These are phyloP conservation scores for Microctonus brassicae DNA, from an alignment of 2,888 invertebrate species.

Conservation along the genomic window DNA sequence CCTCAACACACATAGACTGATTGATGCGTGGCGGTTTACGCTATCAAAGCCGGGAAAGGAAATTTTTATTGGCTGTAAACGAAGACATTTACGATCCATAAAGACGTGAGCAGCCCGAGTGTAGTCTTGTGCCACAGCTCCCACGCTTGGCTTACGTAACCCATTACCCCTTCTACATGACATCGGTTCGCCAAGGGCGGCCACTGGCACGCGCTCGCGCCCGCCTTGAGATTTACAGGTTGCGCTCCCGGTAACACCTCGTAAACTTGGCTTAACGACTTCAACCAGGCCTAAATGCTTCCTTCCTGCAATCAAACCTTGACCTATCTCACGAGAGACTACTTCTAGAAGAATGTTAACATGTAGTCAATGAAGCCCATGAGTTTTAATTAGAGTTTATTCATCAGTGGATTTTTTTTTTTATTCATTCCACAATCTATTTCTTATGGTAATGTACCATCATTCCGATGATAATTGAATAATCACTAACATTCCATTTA, in stretches of 20 bases:
- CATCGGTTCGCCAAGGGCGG: slow-evolving; percentile 62
- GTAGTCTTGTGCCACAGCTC: slow-evolving; percentile 49
- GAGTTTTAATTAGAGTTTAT: background rate
- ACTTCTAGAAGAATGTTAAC: background rate
- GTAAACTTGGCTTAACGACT: slow-evolving; percentile 70
- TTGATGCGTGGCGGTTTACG: slow-evolving; percentile 10
- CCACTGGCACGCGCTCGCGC: slow-evolving; percentile 68
- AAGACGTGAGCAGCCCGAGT: slow-evolving; percentile 64
- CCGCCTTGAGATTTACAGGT: slow-evolving; percentile 68
- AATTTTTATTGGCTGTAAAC: slow-evolving; percentile 70
- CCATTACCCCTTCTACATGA: slow-evolving; percentile 57
- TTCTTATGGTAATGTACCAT: background rate
- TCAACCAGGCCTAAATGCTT: slow-evolving; percentile 70
- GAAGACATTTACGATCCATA: slow-evolving; percentile 70
- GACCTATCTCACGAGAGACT: slow-evolving; percentile 57
- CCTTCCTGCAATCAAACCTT: slow-evolving; percentile 69
- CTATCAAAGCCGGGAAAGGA: slow-evolving; percentile 48
- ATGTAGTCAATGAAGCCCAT: background rate
- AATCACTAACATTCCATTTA: background rate
- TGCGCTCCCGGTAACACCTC: slow-evolving; percentile 70
- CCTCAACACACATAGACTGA: slow-evolving; percentile 19
- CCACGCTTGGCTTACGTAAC: slow-evolving; percentile 49
- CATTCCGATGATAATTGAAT: background rate
- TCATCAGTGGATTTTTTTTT: background rate
- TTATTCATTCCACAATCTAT: background rate